A percentile compares a stretch with the other conserved stretches of the same genome.
phyloP scores from a whole-genome alignment of 2,113 vertebrate species.

The Speoplatyrhinus poulsoni region DNA sequence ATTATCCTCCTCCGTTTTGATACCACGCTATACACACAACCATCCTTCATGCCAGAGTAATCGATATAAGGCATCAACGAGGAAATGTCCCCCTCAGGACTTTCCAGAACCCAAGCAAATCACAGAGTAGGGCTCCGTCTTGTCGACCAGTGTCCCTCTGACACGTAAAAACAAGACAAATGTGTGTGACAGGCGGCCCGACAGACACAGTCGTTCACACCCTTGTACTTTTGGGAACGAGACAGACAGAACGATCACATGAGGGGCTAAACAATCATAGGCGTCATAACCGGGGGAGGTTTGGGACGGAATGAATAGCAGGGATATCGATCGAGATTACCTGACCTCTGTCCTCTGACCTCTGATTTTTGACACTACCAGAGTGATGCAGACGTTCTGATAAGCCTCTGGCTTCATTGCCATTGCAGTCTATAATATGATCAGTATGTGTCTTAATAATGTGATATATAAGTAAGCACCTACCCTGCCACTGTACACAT shows the following conservation, averaged over 20 bases:
- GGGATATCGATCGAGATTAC: slow-evolving; percentile 28
- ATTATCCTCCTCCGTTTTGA: slow-evolving; percentile 31
- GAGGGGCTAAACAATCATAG: slow-evolving; percentile 5
- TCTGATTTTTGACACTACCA: slow-evolving; percentile 33
- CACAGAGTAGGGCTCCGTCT: slow-evolving; percentile 10
- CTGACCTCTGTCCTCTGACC: too few relatives aligned
- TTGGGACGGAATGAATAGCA: slow-evolving; percentile 13
- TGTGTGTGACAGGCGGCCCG: slow-evolving; percentile 45
- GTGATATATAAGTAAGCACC: not conserved
- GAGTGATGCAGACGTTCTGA: slow-evolving; percentile 17
- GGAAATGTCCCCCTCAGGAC: slow-evolving; percentile 32
- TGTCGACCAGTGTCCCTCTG: slow-evolving; percentile 13
- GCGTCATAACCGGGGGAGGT: too few relatives aligned
- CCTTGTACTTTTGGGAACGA: slow-evolving; percentile 33
- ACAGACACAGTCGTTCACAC: slow-evolving; percentile 46
- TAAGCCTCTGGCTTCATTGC: not conserved
- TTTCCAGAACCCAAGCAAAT: slow-evolving; percentile 25
- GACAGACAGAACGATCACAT: not conserved
- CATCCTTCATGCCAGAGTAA: slow-evolving; percentile 15
- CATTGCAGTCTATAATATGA: not conserved
- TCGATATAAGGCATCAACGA: slow-evolving; percentile 39
- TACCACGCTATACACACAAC: slow-evolving; percentile 3
- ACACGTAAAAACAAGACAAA: slow-evolving; percentile 48
- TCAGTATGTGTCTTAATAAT: not conserved
- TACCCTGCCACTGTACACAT: not conserved